These are phyloP conservation scores for Lepilemur ruficaudatus DNA, from an alignment of 2,797 vertebrate genomes.

Conservation along the genomic window DNA sequence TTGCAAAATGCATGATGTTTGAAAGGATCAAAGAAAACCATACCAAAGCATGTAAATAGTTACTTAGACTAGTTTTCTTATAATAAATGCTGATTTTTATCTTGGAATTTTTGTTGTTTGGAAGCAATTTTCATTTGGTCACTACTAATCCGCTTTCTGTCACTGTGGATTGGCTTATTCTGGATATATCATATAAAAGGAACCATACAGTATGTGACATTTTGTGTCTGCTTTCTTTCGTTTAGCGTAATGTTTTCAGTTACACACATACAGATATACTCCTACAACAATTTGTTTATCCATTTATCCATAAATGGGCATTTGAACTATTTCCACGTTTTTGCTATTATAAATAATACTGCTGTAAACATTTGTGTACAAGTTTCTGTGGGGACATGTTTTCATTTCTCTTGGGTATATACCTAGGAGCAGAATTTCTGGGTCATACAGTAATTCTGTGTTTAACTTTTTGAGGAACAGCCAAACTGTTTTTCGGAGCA, in stretches of 20 bases:
- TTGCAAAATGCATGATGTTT: background rate
- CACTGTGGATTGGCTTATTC: background rate
- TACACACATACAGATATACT: background rate
- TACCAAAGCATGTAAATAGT: background rate
- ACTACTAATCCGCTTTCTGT: background rate
- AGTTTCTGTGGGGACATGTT: constrained; percentile 1
- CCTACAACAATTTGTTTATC: background rate
- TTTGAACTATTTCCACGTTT: background rate
- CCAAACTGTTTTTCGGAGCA: background rate
- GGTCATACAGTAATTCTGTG: background rate
- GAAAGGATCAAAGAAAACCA: background rate
- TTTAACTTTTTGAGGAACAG: constrained; percentile 35
- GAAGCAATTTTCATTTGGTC: background rate
- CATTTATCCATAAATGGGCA: background rate
- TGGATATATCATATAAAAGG: background rate
- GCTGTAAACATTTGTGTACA: background rate
- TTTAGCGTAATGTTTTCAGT: background rate
- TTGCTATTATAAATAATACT: background rate
- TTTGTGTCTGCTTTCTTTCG: background rate
- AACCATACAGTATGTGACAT: background rate
- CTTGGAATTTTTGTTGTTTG: background rate
- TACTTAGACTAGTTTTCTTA: background rate
- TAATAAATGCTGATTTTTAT: background rate
- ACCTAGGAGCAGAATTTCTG: no score
- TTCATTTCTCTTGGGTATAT: background rate